Percentiles rank a stretch among this genome's conserved stretches.
Evolutionary conservation across 2,888 invertebrate species (phyloP).

Genomic region (Achlya flavicornis): DNA sequence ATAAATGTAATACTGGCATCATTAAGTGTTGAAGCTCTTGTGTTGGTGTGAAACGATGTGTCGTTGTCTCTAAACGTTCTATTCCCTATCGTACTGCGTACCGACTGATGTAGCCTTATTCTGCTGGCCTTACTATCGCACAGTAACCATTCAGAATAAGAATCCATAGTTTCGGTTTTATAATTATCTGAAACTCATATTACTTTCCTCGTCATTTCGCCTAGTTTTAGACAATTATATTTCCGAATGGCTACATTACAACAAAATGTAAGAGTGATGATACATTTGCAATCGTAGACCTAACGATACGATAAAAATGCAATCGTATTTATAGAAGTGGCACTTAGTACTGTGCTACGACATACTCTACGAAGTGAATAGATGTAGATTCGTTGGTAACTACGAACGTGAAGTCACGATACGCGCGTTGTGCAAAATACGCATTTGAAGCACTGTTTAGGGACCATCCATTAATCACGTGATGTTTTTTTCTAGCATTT

Average conservation of each 20-base stretch:
- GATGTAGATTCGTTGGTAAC: not conserved
- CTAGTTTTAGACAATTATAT: not conserved
- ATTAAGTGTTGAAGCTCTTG: constrained; percentile 73
- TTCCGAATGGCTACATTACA: not conserved
- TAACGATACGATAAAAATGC: no score
- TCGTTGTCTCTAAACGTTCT: constrained; percentile 79
- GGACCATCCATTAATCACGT: no score
- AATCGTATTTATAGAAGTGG: no score
- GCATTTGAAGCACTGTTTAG: no score
- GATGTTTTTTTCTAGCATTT: no score
- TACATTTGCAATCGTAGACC: not conserved
- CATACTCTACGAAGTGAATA: not conserved
- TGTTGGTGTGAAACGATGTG: constrained; percentile 68
- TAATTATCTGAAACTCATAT: not conserved
- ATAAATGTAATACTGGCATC: constrained; percentile 47
- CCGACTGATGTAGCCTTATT: constrained; percentile 23
- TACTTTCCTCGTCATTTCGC: not conserved
- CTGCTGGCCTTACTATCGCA: not conserved
- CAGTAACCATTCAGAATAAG: not conserved
- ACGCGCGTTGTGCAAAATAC: no score
- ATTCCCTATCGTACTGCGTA: constrained; percentile 36
- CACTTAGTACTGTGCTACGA: no score
- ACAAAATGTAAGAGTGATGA: constrained; percentile 1
- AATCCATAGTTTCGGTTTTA: no score
- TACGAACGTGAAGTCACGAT: not conserved